Conservation (phyloP, 2,797 vertebrate species). For the Scyliorhinus canicula region DNA sequence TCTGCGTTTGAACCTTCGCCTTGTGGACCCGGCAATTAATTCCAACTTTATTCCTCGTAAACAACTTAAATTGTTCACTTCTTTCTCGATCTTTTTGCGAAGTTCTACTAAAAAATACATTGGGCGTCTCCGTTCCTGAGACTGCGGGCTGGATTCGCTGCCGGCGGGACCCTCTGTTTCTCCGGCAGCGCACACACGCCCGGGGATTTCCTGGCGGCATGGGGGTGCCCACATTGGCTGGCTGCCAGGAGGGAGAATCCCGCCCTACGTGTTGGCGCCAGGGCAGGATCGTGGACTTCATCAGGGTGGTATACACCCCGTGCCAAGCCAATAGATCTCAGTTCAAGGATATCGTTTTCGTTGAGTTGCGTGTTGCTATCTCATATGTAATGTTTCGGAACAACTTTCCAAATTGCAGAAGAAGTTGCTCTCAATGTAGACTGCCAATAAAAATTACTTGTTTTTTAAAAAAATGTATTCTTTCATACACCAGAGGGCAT, state of each 20-base stretch:
- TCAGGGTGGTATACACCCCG: not conserved
- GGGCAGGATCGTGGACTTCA: too few relatives aligned
- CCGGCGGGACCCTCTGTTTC: too few relatives aligned
- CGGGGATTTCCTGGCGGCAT: too few relatives aligned
- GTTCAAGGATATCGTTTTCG: not conserved
- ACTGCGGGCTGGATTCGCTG: too few relatives aligned
- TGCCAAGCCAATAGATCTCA: not conserved
- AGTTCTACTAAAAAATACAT: not conserved
- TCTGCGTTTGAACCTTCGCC: not conserved
- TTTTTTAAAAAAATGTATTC: too few relatives aligned
- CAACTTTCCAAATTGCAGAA: not conserved
- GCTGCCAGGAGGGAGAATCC: too few relatives aligned
- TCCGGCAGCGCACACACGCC: too few relatives aligned
- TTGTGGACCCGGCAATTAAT: not conserved
- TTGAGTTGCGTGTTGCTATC: not conserved
- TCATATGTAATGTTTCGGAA: not conserved
- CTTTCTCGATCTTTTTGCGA: not conserved
- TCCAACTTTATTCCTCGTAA: not conserved
- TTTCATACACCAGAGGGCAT: too few relatives aligned
- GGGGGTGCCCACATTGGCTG: too few relatives aligned
- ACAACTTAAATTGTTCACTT: not conserved
- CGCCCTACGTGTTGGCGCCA: too few relatives aligned
- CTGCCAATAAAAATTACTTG: not conserved
- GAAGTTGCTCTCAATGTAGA: not conserved
- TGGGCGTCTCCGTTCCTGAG: too few relatives aligned